Base-by-base conservation (phyloP, 2,797 vertebrate species). In the Chaetophractus vellerosus region DNA sequence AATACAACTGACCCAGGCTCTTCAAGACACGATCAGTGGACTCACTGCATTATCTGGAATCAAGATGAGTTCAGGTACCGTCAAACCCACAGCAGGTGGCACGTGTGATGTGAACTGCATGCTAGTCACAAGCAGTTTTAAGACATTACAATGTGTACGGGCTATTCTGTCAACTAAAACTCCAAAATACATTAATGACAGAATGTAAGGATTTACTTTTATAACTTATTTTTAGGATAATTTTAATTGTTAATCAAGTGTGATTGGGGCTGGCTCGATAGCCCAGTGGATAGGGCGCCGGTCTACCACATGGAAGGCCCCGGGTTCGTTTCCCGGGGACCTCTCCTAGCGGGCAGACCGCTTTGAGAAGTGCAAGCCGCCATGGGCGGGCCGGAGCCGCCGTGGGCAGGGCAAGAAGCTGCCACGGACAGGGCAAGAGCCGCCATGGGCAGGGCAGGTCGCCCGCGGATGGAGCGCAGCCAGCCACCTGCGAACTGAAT, bases 151-250 rank as follows among this genome's bases (percentile, higher is more conserved):
- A 55, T 75, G 36, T 59, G 24, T 68, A 2, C 45, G 52, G 8
- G 21, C 80, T 61, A 75, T 63, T 80, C 33, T 78, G 59, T 79
- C 63, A 87, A 48, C 36, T 68, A 83, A 88, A 80, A 69, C 0
- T 6, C 41, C 5, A 75, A 95, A 93, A 75, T 84, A 14, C 18
- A 19, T 55, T 16, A 16, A 52, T 38, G 28, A 76, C 24, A 31
- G 80, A 80, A 84, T 41, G 9, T 59, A 75, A 89, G 33, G 52
- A 80, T 80, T 90, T 76, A 72, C 61, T 63, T 91, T 96, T 68
- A n/a, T 52, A 68, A 61, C 21, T 72, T 93, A 83, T 50, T 94
- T 86, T 87, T 66, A 96, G 0, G 71, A 50, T 83, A 14, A 93
- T 28, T 94, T 81, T 66, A 80, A 64, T 48, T 48, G 28, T 57